These are phyloP conservation scores for Archips xylosteana DNA, from an alignment of 2,888 invertebrate genomes.

Conservation along the genomic window DNA sequence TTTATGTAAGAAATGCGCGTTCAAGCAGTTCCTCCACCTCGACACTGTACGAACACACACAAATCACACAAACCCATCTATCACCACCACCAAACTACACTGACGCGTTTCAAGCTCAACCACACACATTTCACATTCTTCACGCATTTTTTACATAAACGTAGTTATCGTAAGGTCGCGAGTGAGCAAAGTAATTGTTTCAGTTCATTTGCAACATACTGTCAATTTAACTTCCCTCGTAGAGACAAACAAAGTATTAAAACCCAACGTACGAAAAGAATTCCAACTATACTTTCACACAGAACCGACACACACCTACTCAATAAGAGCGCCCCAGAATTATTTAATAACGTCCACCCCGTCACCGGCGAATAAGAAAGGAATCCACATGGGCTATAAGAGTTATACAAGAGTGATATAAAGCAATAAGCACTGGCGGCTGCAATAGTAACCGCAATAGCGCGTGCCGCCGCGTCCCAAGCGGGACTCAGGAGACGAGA, in stretches of 20 bases:
- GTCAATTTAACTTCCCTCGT: too few relatives aligned
- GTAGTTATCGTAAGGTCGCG: too few relatives aligned
- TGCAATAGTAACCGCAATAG: constrained; percentile 42
- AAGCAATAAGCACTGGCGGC: constrained; percentile 20
- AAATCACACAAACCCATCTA: too few relatives aligned
- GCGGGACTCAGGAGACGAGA: neutral
- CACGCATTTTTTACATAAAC: too few relatives aligned
- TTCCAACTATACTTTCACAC: neutral
- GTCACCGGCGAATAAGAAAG: constrained; percentile 16
- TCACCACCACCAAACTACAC: too few relatives aligned
- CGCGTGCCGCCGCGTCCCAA: constrained; percentile 19
- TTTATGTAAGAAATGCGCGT: too few relatives aligned
- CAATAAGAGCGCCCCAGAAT: neutral
- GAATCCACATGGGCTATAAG: constrained; percentile 14
- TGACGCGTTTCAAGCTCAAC: too few relatives aligned
- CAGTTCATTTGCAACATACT: too few relatives aligned
- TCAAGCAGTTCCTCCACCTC: too few relatives aligned
- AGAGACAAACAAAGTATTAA: neutral
- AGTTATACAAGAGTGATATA: constrained; percentile 14
- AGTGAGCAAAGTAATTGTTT: too few relatives aligned
- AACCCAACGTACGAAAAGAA: neutral
- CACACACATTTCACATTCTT: too few relatives aligned
- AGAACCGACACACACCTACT: neutral
- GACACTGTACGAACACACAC: too few relatives aligned
- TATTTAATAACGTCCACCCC: constrained; percentile 12